These are phyloP conservation scores for Pachyuromys duprasi DNA, from an alignment of 2,797 vertebrate species.

Conservation along the genomic window DNA sequence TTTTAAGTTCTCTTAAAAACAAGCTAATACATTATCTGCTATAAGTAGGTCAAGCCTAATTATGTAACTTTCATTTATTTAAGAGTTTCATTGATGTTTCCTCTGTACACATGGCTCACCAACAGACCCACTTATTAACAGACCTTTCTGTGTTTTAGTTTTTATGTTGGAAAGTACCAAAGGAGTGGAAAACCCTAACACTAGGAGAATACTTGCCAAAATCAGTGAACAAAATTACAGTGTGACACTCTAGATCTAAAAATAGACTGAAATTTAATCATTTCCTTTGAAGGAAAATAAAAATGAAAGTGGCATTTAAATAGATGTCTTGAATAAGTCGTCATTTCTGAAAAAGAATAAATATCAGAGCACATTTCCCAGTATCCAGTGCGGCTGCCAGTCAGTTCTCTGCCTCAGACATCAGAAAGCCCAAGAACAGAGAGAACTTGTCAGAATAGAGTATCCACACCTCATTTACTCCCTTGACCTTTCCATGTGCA, in stretches of 20 bases:
- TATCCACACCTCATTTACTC: background rate
- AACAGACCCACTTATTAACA: background rate
- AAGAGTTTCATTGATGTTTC: background rate
- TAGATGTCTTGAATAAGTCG: background rate
- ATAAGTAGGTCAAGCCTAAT: background rate
- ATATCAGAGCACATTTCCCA: background rate
- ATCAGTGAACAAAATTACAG: background rate
- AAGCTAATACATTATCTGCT: background rate
- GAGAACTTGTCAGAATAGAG: background rate
- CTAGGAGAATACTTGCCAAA: slow-evolving; percentile 16
- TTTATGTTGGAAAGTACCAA: slow-evolving; percentile 27
- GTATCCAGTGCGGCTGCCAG: background rate
- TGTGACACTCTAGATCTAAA: slow-evolving; percentile 28
- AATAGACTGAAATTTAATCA: slow-evolving; percentile 51
- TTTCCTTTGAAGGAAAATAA: slow-evolving; percentile 54
- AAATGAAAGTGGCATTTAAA: slow-evolving; percentile 45
- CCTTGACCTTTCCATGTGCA: background rate
- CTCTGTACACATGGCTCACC: background rate
- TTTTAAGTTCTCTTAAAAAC: background rate
- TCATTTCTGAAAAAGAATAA: slow-evolving; percentile 40
- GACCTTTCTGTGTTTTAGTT: background rate
- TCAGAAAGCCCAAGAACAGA: background rate
- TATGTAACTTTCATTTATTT: slow-evolving; percentile 1
- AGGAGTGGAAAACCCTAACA: slow-evolving; percentile 49
- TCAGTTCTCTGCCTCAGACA: background rate